These are phyloP conservation scores for Ciconia maguari DNA, from an alignment of 2,113 vertebrate genomes.

Conservation along the genomic window DNA sequence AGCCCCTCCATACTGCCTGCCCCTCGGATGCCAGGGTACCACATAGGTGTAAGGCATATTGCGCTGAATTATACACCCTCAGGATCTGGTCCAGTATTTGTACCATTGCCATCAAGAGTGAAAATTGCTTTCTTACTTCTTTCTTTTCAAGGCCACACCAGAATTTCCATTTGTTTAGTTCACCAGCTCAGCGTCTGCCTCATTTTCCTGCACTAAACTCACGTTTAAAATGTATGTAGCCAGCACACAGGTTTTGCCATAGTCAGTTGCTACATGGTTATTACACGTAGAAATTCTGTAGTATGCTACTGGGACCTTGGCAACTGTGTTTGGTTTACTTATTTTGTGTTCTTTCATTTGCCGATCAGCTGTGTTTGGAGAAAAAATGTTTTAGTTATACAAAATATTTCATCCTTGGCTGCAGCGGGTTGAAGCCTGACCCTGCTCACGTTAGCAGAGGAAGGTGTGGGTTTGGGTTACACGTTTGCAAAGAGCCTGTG, in stretches of 20 bases:
- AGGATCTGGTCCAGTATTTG: background rate
- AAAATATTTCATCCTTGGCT: background rate
- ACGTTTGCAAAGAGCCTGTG: fast-evolving
- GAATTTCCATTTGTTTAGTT: background rate
- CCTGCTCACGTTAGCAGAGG: background rate
- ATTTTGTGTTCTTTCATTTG: background rate
- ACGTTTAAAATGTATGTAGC: background rate
- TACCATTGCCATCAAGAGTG: background rate
- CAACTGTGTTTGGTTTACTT: background rate
- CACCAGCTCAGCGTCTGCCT: background rate
- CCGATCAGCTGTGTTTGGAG: background rate
- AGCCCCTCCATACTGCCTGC: background rate
- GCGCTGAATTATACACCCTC: background rate
- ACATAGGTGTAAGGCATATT: no score
- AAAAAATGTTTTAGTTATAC: background rate
- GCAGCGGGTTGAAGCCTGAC: background rate
- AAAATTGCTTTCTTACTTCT: background rate
- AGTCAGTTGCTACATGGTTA: background rate
- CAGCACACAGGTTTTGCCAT: background rate
- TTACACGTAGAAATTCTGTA: background rate
- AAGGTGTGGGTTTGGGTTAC: background rate
- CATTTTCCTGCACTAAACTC: background rate
- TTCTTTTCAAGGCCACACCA: background rate
- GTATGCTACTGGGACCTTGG: background rate
- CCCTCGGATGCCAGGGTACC: background rate